These are phyloP conservation scores for Meteorus cinctellus DNA, from an alignment of 2,888 invertebrate genomes.

Conservation along the genomic window DNA sequence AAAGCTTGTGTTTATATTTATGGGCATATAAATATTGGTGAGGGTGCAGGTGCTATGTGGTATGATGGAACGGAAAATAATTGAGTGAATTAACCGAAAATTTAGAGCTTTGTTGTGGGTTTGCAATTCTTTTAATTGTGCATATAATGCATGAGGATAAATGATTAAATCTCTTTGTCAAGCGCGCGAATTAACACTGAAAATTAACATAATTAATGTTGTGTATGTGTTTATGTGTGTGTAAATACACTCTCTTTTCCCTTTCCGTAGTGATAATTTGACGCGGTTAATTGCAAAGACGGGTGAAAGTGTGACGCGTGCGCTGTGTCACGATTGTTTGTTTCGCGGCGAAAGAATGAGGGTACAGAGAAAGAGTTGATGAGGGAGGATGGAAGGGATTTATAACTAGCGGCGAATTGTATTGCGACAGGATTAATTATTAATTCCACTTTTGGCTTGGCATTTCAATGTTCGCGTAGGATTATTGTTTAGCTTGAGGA, in stretches of 20 bases:
- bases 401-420: slow-evolving; percentile 38
- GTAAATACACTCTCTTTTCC: slow-evolving; percentile 41
- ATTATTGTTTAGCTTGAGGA: too few species aligned
- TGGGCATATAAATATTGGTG: not conserved
- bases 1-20: not conserved
- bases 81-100: not conserved
- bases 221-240: not conserved
- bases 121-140: not conserved
- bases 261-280: slow-evolving; percentile 55
- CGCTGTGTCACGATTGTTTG: slow-evolving; percentile 50
- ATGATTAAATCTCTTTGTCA: slow-evolving; percentile 34
- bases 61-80: not conserved
- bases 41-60: not conserved
- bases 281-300: slow-evolving; percentile 53
- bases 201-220: slow-evolving; percentile 36
- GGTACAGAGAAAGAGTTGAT: slow-evolving; percentile 2
- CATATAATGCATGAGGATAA: not conserved
- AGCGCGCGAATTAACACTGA: slow-evolving; percentile 12
- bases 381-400: not conserved
- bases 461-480: not conserved
- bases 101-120: not conserved
- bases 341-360: not conserved
- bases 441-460: not conserved
- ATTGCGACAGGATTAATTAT: slow-evolving; percentile 34
- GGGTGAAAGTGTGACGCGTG: slow-evolving; percentile 56